These are phyloP conservation scores for Eremobia ochroleuca DNA, from an alignment of 2,888 invertebrate genomes.

Conservation along the genomic window DNA sequence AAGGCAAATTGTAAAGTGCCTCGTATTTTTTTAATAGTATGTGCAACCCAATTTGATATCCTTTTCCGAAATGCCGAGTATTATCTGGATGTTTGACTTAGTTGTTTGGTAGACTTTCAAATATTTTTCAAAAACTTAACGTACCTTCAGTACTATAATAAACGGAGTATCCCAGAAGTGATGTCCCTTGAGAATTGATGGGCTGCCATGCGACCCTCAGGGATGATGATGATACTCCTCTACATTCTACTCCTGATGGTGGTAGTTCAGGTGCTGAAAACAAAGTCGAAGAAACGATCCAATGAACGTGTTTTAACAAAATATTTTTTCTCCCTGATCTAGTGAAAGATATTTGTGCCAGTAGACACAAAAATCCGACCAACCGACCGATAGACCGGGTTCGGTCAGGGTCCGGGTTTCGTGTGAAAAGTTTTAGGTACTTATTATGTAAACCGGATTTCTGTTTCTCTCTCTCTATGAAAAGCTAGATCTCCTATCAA, in stretches of 20 bases:
- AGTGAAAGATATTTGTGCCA: neutral
- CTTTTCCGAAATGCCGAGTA: too few relatives aligned
- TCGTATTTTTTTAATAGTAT: too few relatives aligned
- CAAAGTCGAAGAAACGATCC: neutral
- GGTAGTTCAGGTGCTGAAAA: slow-evolving; percentile 94
- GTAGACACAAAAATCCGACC: too few relatives aligned
- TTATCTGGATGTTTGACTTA: too few relatives aligned
- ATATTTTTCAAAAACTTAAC: neutral
- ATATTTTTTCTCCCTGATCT: neutral
- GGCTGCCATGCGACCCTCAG: slow-evolving; percentile 94
- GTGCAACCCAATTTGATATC: too few relatives aligned
- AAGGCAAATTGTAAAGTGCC: too few relatives aligned
- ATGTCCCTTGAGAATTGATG: slow-evolving; percentile 92
- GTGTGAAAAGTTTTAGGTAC: too few relatives aligned
- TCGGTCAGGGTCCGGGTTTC: too few relatives aligned
- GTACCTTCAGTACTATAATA: slow-evolving; percentile 92
- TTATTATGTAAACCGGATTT: neutral
- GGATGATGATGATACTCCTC: slow-evolving; percentile 94
- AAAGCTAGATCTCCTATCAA: neutral
- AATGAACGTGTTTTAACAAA: neutral
- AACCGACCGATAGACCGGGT: too few relatives aligned
- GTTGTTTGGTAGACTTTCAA: neutral
- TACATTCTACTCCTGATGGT: slow-evolving; percentile 94
- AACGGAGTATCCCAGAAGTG: slow-evolving; percentile 95
- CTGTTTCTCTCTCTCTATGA: neutral